Evolutionary conservation across 2,888 invertebrate species (phyloP), one percentile per base, ranked within the genome.

Genomic region (Temnothorax unifasciatus): DNA sequence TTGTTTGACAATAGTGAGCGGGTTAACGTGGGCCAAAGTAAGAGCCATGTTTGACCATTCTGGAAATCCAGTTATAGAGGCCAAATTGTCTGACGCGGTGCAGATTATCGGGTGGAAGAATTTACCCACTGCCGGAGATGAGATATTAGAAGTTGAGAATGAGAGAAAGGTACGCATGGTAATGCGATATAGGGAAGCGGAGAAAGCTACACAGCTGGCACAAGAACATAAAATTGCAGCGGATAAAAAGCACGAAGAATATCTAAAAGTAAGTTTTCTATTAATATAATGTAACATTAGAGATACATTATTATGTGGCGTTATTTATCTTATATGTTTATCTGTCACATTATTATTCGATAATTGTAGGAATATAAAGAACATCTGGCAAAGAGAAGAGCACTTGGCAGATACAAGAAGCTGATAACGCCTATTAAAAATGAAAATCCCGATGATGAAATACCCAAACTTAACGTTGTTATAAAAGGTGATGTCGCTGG

Each of bases 401-500:
- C 96, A 75, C 90, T 96, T 54, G 97, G 98, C 34, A 82, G 2
- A 47, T 44, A 59, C 11, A 4, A 0, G 6, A 85, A 38, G 18
- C 0, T 54, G 25, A 0, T 34, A 52, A 5, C 9, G 1, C 57
- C 52, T 44, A 15, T n/a, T 57, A 64, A 74, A 44, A 38, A 44
- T n/a, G 50, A 69, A 25, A 34, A 1, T 1, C 11, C 38, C 88
- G 95, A 95, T 50, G 96, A 97, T 88, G 96, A 95, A 38, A 94
- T 95, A 4, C 96, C 96, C 0, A 95, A 94, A 85, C 93, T 97
- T 77, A 96, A 96, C 90, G 95, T 97, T 11, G 93, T 97, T 4
- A 93, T 97, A 5, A 97, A 97, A 96, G 97, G 98, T 34, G 99
- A 99, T 95, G 99, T 99, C 2, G 98, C 98, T 94, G 99, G 99